Evolutionary conservation across 2,797 vertebrate species (phyloP), one percentile per base, ranked within the genome.

Genomic region (Threskiornis aethiopicus): DNA sequence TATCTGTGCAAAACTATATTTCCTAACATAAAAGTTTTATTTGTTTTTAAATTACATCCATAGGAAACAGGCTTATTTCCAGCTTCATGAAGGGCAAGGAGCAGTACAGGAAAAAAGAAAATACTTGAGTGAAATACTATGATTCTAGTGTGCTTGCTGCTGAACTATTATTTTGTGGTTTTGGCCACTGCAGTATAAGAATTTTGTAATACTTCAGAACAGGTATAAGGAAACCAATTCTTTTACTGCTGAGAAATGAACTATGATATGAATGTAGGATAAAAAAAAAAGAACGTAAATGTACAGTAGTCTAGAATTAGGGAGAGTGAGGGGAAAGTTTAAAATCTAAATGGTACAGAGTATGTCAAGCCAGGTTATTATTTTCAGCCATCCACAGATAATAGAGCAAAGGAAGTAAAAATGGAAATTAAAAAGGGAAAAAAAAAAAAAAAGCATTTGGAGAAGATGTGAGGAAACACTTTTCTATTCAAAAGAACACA

Each of bases 321-420:
- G 73, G 78, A 90, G 66, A 91, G 31, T 62, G 84, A 96, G 69
- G 80, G 73, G 42, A 69, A 90, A 82, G 51, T 84, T 81, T 93
- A 91, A 96, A 96, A 69, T 92, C 76, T 84, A 92, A 97, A 83
- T 69, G 37, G 61, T 84, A 81, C 18, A 66, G 44, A 61, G 54
- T 83, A 58, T 89, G 64, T 92, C 89, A 96, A 87, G 73, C n/a
- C 83, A 95, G 92, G 81, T 96, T 93, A 96, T 88, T 95, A 94
- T 97, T 97, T 96, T 96, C 89, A 93, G 66, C 82, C 73, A 78
- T 64, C 52, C 51, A 85, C 73, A 92, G 85, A 92, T 79, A 95
- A 93, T 77, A 94, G 92, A 88, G 47, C 31, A 92, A 73, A 84
- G 39, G 33, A 92, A 83, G 55, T 71, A 94, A 90, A 96, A 95